phyloP scores from a whole-genome alignment of 2,888 invertebrate genomes.

The Lacanobia oleracea region DNA sequence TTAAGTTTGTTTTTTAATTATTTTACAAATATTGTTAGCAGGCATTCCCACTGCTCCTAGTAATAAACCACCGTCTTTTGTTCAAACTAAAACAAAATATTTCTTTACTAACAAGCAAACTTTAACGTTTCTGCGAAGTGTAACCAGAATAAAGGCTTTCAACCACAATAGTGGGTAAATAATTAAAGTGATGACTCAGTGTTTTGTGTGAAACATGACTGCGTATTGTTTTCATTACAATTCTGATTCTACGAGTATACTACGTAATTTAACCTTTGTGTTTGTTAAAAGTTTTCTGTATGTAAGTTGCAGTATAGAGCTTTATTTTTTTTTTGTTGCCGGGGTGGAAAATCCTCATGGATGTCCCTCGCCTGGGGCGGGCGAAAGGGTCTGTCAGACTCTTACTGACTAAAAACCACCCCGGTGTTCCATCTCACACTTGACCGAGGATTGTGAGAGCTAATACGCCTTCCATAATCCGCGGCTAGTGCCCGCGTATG shows the following conservation, averaged over 20 bases:
- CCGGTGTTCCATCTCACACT: no score
- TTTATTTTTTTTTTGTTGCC: no score
- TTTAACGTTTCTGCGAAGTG: slow-evolving; percentile 36
- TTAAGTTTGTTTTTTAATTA: no score
- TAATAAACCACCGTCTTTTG: slow-evolving; percentile 14
- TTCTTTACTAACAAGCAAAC: slow-evolving; percentile 57
- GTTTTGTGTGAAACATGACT: slow-evolving; percentile 31
- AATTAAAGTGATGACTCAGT: slow-evolving; percentile 49
- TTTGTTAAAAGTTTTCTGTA: not conserved
- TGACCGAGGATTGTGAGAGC: no score
- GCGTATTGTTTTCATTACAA: slow-evolving; percentile 21
- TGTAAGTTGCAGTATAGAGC: not conserved
- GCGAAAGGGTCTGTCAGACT: no score
- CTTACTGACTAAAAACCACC: no score
- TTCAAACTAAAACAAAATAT: slow-evolving; percentile 17
- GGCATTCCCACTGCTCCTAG: no score
- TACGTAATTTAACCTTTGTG: not conserved
- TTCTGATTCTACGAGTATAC: not conserved
- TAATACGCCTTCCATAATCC: no score
- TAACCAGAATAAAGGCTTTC: slow-evolving; percentile 36
- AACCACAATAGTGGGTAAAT: slow-evolving; percentile 36
- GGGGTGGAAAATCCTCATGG: no score
- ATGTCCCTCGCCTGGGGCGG: no score
- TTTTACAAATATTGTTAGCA: no score
- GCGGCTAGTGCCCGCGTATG: no score